Evolutionary conservation across 2,888 invertebrate species (phyloP).

Genomic region (Polietes domitor): DNA sequence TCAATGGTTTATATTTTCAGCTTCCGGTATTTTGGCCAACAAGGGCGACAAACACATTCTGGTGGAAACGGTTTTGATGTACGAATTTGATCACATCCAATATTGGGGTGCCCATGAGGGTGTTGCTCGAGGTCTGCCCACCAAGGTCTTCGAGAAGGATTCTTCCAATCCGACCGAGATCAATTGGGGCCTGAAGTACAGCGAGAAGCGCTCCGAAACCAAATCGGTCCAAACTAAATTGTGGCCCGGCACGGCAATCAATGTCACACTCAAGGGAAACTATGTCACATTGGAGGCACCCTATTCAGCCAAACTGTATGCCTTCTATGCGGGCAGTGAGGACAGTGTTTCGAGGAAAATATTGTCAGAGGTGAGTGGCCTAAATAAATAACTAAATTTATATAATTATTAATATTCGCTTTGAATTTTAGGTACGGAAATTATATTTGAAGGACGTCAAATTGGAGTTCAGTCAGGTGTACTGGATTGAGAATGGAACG

Average conservation of each 20-base stretch:
- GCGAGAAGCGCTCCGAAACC: conserved; percentile 82
- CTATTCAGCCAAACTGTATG: conserved; percentile 87
- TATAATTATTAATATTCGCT: background rate
- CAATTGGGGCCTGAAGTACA: conserved; percentile 86
- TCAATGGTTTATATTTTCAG: no score
- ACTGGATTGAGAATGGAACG: conserved; percentile 88
- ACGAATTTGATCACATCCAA: conserved; percentile 86
- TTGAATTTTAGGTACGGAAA: conserved; percentile 81
- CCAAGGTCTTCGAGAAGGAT: conserved; percentile 77
- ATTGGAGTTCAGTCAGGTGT: conserved; percentile 88
- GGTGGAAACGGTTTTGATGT: conserved; percentile 88
- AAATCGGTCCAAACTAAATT: conserved; percentile 84
- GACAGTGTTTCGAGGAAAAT: conserved; percentile 78
- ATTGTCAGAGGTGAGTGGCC: conserved; percentile 75
- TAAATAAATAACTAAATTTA: no score
- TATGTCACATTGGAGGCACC: conserved; percentile 88
- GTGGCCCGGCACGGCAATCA: conserved; percentile 90
- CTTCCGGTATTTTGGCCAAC: conserved; percentile 81
- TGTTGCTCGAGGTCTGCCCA: conserved; percentile 78
- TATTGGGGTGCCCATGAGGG: conserved; percentile 91
- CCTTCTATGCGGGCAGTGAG: conserved; percentile 81
- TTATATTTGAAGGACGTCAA: conserved; percentile 86
- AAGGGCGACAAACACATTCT: conserved; percentile 83
- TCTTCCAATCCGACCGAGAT: conserved; percentile 81
- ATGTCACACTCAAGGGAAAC: conserved; percentile 89